These are phyloP conservation scores for Malacoraja senta DNA, from an alignment of 2,797 vertebrate species.

Conservation along the genomic window DNA sequence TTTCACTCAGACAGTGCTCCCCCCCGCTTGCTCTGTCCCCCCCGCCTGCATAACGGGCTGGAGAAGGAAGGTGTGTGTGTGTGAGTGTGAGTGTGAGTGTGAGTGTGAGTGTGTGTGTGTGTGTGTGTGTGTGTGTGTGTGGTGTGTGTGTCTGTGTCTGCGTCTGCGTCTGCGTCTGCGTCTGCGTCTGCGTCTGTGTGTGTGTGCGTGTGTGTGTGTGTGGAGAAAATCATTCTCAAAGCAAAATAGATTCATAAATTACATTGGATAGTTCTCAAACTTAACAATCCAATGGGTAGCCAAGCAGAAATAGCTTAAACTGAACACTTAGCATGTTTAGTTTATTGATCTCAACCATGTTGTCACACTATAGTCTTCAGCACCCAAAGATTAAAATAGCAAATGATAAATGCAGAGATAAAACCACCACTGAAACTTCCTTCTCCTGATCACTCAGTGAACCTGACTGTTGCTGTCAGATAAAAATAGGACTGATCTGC, in stretches of 20 bases:
- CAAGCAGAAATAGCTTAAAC: not conserved
- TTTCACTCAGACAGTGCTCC: too few relatives aligned
- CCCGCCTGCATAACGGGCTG: too few relatives aligned
- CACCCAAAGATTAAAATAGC: not conserved
- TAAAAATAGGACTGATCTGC: not conserved
- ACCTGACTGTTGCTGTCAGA: not conserved
- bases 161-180: too few relatives aligned
- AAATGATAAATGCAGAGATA: not conserved
- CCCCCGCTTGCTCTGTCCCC: too few relatives aligned
- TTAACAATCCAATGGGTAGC: not conserved
- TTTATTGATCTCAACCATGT: not conserved
- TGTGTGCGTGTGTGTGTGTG: too few relatives aligned
- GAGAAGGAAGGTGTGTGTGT: too few relatives aligned
- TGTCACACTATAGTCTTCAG: not conserved
- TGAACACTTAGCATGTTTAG: not conserved
- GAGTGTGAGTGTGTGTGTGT: too few relatives aligned
- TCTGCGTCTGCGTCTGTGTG: too few relatives aligned
- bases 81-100: too few relatives aligned
- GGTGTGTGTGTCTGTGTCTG: too few relatives aligned
- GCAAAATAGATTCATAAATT: constrained; percentile 11
- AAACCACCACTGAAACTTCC: not conserved
- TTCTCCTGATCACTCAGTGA: not conserved
- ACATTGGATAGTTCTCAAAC: not conserved
- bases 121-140: too few relatives aligned
- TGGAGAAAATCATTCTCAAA: not conserved